phyloP scores from a whole-genome alignment of 2,113 vertebrate genomes.

The Protobothrops flavoviridis region DNA sequence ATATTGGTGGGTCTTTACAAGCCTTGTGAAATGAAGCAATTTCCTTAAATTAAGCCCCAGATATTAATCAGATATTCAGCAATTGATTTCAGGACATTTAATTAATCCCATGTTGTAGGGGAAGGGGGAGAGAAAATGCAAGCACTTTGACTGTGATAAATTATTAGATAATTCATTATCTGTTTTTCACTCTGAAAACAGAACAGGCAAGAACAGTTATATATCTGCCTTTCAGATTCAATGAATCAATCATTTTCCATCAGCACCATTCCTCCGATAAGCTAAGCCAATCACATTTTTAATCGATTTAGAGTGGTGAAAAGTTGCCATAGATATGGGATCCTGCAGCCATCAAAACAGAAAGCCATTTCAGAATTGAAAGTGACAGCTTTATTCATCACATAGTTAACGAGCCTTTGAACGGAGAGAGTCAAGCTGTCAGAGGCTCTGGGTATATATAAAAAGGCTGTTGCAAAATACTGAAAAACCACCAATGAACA shows the following conservation, averaged over 20 bases:
- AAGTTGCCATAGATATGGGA: constrained; percentile 78
- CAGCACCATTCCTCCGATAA: constrained; percentile 70
- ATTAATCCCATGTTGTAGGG: constrained; percentile 43
- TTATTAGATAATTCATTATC: constrained; percentile 44
- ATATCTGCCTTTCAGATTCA: constrained; percentile 67
- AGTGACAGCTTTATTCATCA: constrained; percentile 83
- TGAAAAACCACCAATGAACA: constrained; percentile 64
- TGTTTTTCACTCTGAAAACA: constrained; percentile 44
- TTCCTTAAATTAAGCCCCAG: constrained; percentile 13
- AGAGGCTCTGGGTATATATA: constrained; percentile 73
- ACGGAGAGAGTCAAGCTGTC: constrained; percentile 67
- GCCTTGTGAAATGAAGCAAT: neutral
- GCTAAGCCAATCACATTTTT: constrained; percentile 73
- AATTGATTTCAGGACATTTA: constrained; percentile 45
- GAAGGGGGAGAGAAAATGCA: constrained; percentile 9
- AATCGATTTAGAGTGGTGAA: constrained; percentile 76
- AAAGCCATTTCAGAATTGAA: constrained; percentile 75
- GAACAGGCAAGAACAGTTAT: constrained; percentile 40
- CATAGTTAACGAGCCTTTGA: constrained; percentile 79
- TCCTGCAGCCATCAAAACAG: constrained; percentile 74
- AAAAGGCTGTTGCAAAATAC: constrained; percentile 67
- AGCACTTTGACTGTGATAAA: constrained; percentile 20
- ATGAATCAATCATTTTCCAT: constrained; percentile 64
- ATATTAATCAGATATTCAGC: constrained; percentile 47
- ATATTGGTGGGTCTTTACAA: constrained; percentile 25